Evolutionary conservation across 1,140 invertebrate species (phyloP).

Genomic region (Globodera rostochiensis): DNA sequence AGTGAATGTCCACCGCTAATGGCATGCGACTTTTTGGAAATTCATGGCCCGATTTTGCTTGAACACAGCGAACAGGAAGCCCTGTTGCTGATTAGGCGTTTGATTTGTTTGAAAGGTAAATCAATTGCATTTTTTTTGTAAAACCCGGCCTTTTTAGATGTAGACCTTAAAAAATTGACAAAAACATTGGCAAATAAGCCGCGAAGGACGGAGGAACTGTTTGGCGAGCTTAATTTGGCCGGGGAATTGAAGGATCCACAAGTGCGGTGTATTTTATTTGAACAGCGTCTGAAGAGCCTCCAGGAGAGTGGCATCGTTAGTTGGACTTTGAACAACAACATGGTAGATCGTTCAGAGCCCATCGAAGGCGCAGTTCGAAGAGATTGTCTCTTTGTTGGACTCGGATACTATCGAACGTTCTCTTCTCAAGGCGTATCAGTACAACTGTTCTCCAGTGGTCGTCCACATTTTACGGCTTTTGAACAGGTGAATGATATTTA

Average conservation of each 20-base stretch:
- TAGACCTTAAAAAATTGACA: constrained; percentile 18
- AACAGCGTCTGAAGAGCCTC: constrained; percentile 32
- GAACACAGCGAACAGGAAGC: constrained; percentile 42
- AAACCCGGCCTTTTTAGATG: constrained; percentile 9
- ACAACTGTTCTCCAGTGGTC: constrained; percentile 46
- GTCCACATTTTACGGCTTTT: constrained; percentile 40
- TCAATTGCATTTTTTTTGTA: background rate
- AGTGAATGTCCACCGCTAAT: constrained; percentile 10
- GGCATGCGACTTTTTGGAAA: constrained; percentile 40
- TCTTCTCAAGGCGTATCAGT: constrained; percentile 43
- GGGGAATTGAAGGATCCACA: constrained; percentile 24
- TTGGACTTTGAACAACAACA: background rate
- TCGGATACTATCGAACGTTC: constrained; percentile 40
- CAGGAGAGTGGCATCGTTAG: constrained; percentile 17
- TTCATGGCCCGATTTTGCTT: constrained; percentile 46
- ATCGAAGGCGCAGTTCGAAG: constrained; percentile 13
- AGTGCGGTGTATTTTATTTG: constrained; percentile 33
- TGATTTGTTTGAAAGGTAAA: constrained; percentile 22
- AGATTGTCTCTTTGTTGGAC: constrained; percentile 31
- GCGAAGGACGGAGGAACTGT: constrained; percentile 33
- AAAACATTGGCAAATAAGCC: constrained; percentile 26
- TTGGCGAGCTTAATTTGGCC: constrained; percentile 26
- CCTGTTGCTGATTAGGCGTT: constrained; percentile 32
- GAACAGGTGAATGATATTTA: constrained; percentile 38
- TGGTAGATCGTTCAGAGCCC: constrained; percentile 1